Conservation (phyloP, 2,113 vertebrate genomes). For the Pristiophorus japonicus region DNA sequence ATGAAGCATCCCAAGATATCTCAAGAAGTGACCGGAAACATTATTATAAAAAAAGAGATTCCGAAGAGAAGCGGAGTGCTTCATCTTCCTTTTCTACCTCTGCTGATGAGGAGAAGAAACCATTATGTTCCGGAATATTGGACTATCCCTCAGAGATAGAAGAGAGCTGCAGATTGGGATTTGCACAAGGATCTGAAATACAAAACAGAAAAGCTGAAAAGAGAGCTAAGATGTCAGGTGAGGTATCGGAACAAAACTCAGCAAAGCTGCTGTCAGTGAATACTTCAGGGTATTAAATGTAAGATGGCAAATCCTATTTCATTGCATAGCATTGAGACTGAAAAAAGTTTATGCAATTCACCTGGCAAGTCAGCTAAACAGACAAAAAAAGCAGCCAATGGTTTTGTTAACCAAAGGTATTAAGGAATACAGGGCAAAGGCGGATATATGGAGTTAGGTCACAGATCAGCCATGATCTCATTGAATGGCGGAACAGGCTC, state of each 20-base stretch:
- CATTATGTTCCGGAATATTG: conserved; percentile 66
- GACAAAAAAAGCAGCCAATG: neutral
- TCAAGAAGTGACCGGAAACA: conserved; percentile 53
- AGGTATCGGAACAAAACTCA: neutral
- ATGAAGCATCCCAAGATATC: neutral
- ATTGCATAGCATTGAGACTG: neutral
- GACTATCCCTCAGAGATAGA: conserved; percentile 62
- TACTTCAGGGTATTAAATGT: neutral
- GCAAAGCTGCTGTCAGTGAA: neutral
- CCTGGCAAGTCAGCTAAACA: neutral
- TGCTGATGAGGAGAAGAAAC: conserved; percentile 74
- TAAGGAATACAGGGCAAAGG: too few relatives aligned
- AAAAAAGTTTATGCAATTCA: neutral
- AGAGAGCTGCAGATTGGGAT: conserved; percentile 56
- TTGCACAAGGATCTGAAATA: conserved; percentile 54
- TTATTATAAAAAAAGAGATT: conserved; percentile 66
- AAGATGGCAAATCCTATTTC: neutral
- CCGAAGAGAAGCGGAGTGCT: conserved; percentile 66
- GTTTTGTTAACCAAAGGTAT: too few relatives aligned
- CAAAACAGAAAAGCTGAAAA: conserved; percentile 59
- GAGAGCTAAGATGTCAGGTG: conserved; percentile 46
- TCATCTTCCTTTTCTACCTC: conserved; percentile 67
- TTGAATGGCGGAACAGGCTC: too few relatives aligned
- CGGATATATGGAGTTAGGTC: too few relatives aligned
- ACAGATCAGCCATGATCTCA: too few relatives aligned